A percentile compares a stretch with the other conserved stretches of the same genome.
These are phyloP conservation scores for Phylloscopus trochilus DNA, from an alignment of 2,113 vertebrate species.

Conservation along the genomic window DNA sequence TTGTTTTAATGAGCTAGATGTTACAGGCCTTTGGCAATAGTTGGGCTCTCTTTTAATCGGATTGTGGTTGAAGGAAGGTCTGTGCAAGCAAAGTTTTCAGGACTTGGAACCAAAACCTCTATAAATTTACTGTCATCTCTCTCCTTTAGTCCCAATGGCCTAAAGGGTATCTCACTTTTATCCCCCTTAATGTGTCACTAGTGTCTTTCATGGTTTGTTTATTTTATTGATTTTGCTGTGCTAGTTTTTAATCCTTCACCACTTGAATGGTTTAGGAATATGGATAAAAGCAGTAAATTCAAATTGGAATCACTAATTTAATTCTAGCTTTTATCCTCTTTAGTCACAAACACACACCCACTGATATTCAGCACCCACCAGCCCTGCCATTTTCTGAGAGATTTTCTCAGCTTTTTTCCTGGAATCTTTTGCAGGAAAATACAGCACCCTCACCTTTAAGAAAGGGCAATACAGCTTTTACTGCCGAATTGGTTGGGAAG, in stretches of 20 bases:
- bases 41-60: not conserved
- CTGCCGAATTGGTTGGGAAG: not conserved
- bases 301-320: not conserved
- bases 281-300: not conserved
- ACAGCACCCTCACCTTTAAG: not conserved
- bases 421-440: not conserved
- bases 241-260: not conserved
- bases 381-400: not conserved
- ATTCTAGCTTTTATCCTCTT: not conserved
- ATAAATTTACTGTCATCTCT: not conserved
- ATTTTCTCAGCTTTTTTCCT: constrained; percentile 12
- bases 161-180: not conserved
- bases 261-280: not conserved
- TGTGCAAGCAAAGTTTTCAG: not conserved
- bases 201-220: not conserved
- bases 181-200: not conserved
- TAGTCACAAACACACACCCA: not conserved
- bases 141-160: not conserved
- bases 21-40: not conserved
- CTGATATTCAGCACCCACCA: not conserved
- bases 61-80: not conserved
- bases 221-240: not conserved
- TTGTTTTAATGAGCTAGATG: constrained; percentile 30
- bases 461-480: not conserved
- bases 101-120: not conserved